A percentile compares a stretch with the other conserved stretches of the same genome.
Evolutionary conservation across 2,113 vertebrate species (phyloP).

Genomic region (Protomyctophum bolini): DNA sequence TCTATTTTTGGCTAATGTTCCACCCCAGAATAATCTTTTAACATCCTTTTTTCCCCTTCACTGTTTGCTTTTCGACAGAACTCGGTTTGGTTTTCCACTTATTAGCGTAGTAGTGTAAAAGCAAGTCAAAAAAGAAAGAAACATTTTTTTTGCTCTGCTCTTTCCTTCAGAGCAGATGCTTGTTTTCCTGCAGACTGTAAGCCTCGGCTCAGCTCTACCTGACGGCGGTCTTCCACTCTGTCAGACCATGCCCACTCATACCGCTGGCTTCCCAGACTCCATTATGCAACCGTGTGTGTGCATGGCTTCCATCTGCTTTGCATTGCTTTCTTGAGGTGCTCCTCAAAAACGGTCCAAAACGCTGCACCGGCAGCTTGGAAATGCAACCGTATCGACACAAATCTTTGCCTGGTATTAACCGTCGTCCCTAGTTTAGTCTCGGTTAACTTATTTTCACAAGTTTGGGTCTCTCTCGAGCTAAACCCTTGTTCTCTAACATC

Average conservation of each 20-base stretch:
- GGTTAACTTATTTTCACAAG: too few relatives aligned
- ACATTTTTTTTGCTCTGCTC: not conserved
- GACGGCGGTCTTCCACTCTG: slow-evolving; percentile 21
- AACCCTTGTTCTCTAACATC: too few relatives aligned
- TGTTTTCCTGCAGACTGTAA: not conserved
- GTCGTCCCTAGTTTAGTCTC: too few relatives aligned
- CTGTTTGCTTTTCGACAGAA: too few relatives aligned
- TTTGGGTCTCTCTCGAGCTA: too few relatives aligned
- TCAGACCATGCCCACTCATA: not conserved
- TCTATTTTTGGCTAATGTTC: too few relatives aligned
- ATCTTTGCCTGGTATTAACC: too few relatives aligned
- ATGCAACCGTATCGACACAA: not conserved
- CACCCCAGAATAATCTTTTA: too few relatives aligned
- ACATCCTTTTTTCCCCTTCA: too few relatives aligned
- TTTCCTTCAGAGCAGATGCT: not conserved
- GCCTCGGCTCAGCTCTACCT: slow-evolving; percentile 16
- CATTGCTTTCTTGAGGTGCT: slow-evolving; percentile 19
- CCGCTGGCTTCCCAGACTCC: slow-evolving; percentile 16
- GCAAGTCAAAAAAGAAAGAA: too few relatives aligned
- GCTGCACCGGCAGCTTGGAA: not conserved
- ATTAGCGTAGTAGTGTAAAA: too few relatives aligned
- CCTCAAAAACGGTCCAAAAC: not conserved
- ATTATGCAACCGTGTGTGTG: slow-evolving; percentile 23
- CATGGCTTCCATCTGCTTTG: slow-evolving; percentile 33
- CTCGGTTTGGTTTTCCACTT: too few relatives aligned